phyloP scores from a whole-genome alignment of 2,113 vertebrate genomes.

The Laticauda laticaudata region DNA sequence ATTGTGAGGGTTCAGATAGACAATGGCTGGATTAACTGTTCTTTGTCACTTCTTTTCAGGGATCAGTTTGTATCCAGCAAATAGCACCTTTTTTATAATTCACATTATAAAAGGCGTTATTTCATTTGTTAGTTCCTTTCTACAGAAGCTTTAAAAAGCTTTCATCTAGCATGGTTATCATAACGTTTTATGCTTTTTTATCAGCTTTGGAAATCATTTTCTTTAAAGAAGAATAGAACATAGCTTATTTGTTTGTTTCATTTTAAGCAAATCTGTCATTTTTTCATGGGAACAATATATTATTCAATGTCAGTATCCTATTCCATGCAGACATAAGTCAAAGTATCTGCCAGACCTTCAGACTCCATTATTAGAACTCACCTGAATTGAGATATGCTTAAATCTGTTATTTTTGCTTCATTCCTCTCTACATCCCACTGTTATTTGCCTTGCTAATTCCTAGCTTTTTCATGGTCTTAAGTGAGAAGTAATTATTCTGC shows the following conservation, averaged over 20 bases:
- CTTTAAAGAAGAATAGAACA: constrained; percentile 48
- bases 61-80: not conserved
- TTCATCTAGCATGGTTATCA: not conserved
- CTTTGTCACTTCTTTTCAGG: not conserved
- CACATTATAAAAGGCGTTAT: not conserved
- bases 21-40: not conserved
- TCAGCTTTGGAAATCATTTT: constrained; percentile 28
- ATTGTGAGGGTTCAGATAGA: not conserved
- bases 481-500: constrained; percentile 24
- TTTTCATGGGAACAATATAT: constrained; percentile 35
- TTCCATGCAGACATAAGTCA: constrained; percentile 24
- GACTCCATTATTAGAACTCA: constrained; percentile 26
- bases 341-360: constrained; percentile 27
- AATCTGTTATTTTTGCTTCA: not conserved
- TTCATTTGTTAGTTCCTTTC: not conserved
- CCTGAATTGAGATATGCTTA: constrained; percentile 33
- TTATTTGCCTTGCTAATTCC: constrained; percentile 13
- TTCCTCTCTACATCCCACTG: constrained; percentile 4
- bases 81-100: not conserved
- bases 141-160: not conserved
- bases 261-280: constrained; percentile 11
- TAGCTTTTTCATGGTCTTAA: constrained; percentile 1
- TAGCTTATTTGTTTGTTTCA: constrained; percentile 20
- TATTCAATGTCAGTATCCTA: constrained; percentile 35
- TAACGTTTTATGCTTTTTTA: not conserved